phyloP scores from a whole-genome alignment of 2,797 vertebrate species.

The Diceros bicornis region DNA sequence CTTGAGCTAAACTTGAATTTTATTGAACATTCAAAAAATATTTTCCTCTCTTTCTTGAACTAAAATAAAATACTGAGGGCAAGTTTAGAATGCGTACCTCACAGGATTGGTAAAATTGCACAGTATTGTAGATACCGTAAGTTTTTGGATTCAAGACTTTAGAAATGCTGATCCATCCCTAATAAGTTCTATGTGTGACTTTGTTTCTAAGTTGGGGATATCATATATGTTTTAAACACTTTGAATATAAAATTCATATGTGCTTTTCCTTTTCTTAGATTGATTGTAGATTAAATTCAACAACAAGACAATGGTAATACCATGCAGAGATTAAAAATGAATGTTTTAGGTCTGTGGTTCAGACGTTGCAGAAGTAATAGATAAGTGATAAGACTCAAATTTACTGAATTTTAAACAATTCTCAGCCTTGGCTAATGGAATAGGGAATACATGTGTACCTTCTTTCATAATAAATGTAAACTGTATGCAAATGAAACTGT shows the following conservation, averaged over 20 bases:
- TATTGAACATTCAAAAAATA: not conserved
- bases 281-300: not conserved
- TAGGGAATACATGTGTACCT: not conserved
- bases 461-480: constrained; percentile 21
- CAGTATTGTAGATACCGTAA: not conserved
- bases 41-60: not conserved
- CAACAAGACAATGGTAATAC: not conserved
- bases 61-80: not conserved
- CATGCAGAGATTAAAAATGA: constrained; percentile 21
- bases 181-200: not conserved
- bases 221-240: not conserved
- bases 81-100: not conserved
- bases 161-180: not conserved
- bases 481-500: not conserved
- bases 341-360: not conserved
- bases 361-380: not conserved
- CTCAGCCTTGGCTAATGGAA: not conserved
- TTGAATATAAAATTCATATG: not conserved
- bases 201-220: not conserved
- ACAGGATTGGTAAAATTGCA: not conserved
- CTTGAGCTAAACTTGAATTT: constrained; percentile 27
- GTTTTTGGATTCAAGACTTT: not conserved
- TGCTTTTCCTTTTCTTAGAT: constrained; percentile 59
- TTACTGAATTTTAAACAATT: constrained; percentile 35
- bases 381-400: constrained; percentile 44